These are phyloP conservation scores for Cyprinodon brontotheroides DNA, from an alignment of 2,113 vertebrate species.

Conservation along the genomic window DNA sequence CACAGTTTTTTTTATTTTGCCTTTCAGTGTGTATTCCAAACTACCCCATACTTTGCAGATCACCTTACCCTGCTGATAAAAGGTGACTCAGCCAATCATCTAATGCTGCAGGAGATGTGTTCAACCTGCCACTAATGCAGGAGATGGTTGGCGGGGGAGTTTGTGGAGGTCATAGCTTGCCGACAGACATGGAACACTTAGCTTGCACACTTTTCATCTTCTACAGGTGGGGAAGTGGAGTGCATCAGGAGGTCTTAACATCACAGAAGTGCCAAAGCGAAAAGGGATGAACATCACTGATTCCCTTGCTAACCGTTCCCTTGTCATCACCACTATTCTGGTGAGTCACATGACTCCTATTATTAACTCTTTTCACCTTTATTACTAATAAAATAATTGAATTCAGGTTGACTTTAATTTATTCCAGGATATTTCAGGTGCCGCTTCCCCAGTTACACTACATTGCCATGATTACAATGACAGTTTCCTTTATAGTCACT, in stretches of 20 bases:
- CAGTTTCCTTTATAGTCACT: not conserved
- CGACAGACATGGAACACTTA: slow-evolving; percentile 48
- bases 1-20: slow-evolving; percentile 19
- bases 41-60: slow-evolving; percentile 28
- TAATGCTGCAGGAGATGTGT: slow-evolving; percentile 62
- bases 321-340: slow-evolving; percentile 96
- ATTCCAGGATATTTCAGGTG: not conserved
- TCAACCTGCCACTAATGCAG: slow-evolving; percentile 54
- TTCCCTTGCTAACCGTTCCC: slow-evolving; percentile 94
- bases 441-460: not conserved
- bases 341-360: slow-evolving; percentile 77
- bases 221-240: slow-evolving; percentile 97
- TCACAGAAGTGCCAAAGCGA: slow-evolving; percentile 90
- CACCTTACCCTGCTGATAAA: slow-evolving; percentile 38
- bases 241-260: slow-evolving; percentile 90
- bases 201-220: slow-evolving; percentile 64
- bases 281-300: slow-evolving; percentile 96
- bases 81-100: slow-evolving; percentile 68
- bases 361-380: slow-evolving; percentile 5
- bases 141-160: slow-evolving; percentile 37
- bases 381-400: not conserved
- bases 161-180: slow-evolving; percentile 47
- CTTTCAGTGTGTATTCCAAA: slow-evolving; percentile 25
- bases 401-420: slow-evolving; percentile 9
- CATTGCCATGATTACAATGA: not conserved